These are phyloP conservation scores for Chaetophractus vellerosus DNA, from an alignment of 2,797 vertebrate genomes.

Conservation along the genomic window DNA sequence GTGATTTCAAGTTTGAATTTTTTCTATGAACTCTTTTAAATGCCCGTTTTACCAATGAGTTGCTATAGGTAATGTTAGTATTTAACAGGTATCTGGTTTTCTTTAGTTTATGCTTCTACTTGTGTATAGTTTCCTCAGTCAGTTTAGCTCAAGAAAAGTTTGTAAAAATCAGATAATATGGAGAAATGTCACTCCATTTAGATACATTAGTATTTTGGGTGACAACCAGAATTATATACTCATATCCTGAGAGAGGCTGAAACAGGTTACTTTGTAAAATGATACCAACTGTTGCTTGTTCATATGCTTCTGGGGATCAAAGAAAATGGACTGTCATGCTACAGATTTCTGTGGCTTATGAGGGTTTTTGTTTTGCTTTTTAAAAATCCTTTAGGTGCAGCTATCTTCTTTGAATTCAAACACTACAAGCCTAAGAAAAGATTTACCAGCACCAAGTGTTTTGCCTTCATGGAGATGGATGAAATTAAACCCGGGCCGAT, in stretches of 20 bases:
- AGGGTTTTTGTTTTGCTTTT: neutral
- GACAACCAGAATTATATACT: neutral
- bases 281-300: neutral
- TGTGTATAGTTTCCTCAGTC: neutral
- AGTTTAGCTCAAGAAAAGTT: neutral
- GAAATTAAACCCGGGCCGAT: conserved; percentile 98
- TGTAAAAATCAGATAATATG: neutral
- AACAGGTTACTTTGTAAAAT: neutral
- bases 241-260: neutral
- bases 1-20: neutral
- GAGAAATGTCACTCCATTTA: neutral
- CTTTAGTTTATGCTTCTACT: neutral
- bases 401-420: conserved; percentile 99
- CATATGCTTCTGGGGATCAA: neutral
- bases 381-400: conserved; percentile 92
- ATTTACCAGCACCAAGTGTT: conserved; percentile 99
- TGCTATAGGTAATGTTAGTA: neutral
- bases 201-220: neutral
- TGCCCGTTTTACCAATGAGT: neutral
- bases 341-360: conserved; percentile 8
- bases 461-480: conserved; percentile 99
- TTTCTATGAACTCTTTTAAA: neutral
- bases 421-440: conserved; percentile 99
- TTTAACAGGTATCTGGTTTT: neutral
- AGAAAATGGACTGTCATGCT: neutral